Evolutionary conservation across 2,797 vertebrate species (phyloP), one percentile per base, ranked within the genome.

Genomic region (Australoheros facetus): DNA sequence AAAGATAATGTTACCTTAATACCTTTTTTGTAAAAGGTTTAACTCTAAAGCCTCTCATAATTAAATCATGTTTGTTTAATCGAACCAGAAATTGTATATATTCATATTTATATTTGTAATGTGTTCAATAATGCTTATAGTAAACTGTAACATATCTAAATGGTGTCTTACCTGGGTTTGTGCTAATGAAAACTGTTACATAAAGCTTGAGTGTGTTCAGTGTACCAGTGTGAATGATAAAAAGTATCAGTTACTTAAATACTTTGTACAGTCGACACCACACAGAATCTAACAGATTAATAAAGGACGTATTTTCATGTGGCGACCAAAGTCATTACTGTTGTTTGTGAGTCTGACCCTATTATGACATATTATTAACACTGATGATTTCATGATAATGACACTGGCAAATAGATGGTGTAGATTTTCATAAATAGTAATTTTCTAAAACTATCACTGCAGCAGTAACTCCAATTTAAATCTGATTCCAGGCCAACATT

Each of bases 171-270:
- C 1, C 13, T 23, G 16, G 7, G 37, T 64, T 64, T 64, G 13
- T 37, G 71, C 21, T 54, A 51, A 71, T 55, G 4, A 60, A 70
- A 81, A 70, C 54, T 32, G 32, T 75, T 10, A 19, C 77, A 73
- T 73, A 70, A 81, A 71, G 32, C 32, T 69, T 77, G 53, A 7
- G 56, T 58, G 37, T 48, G 62, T 48, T 42, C 56, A 39, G 9
- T 71, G 21, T 37, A 73, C 54, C 5, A 17, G 17, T 23, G 21
- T 5, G 26, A 57, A 73, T 42, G 28, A 0, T 19, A 28, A 45
- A 66, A 66, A 21, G 8, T 5, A 45, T 64, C 56, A n/a, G 19
- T 11, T 34, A 34, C 62, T 79, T 84, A 73, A 86, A 69, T 69
- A 48, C 19, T 55, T 60, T 34, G 19, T n/a, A 11, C 37, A 59